Conservation (phyloP, 2,888 invertebrate species). For the Chaetogeoica ovagalla region DNA sequence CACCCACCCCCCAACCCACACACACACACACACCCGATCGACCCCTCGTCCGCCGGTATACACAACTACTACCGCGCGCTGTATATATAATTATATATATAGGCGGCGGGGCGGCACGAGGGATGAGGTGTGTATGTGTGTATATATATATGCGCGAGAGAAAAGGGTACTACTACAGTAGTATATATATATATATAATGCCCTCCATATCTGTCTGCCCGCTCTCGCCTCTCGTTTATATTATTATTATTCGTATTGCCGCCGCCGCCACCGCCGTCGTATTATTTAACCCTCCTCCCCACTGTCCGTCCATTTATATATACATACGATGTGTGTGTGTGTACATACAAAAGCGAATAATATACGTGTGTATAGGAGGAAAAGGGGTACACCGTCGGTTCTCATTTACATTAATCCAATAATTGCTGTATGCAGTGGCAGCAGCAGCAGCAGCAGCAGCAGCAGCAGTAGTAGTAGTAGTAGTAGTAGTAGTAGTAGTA, state of each 20-base stretch:
- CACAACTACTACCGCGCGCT: slow-evolving; percentile 26
- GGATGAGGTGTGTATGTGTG: slow-evolving; percentile 34
- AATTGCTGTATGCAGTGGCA: slow-evolving; percentile 66
- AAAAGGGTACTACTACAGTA: slow-evolving; percentile 39
- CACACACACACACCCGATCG: background rate
- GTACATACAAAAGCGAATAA: background rate
- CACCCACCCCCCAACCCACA: background rate
- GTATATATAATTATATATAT: slow-evolving; percentile 50
- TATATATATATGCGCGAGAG: slow-evolving; percentile 15
- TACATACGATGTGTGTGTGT: background rate
- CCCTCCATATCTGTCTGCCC: background rate
- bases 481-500: slow-evolving; percentile 13
- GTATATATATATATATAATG: too few species aligned
- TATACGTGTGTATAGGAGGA: slow-evolving; percentile 30
- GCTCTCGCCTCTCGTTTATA: slow-evolving; percentile 30
- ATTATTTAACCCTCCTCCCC: slow-evolving; percentile 42
- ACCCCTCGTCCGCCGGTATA: slow-evolving; percentile 15
- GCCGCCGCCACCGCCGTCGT: slow-evolving; percentile 9
- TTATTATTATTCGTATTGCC: slow-evolving; percentile 48
- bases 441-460: slow-evolving; percentile 25
- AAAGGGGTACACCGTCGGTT: slow-evolving; percentile 50
- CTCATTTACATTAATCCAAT: slow-evolving; percentile 92
- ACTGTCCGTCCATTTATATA: slow-evolving; percentile 4
- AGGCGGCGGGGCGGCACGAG: slow-evolving; percentile 37
- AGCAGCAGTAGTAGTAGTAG: slow-evolving; percentile 38